Percentiles rank a stretch among this genome's conserved stretches.
These are phyloP conservation scores for Limenitis camilla DNA, from an alignment of 2,888 invertebrate species.

Conservation along the genomic window DNA sequence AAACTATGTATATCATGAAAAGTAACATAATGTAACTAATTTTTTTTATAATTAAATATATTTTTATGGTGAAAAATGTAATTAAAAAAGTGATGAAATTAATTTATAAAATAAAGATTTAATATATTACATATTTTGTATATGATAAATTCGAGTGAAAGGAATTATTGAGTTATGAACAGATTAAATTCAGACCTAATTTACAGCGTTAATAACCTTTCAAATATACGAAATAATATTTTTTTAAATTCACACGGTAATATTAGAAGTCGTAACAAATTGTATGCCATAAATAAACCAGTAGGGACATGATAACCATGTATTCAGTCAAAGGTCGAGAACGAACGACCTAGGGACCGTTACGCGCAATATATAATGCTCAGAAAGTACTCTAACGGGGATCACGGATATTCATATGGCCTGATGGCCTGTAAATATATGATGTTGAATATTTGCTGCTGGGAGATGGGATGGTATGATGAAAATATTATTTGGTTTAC, in stretches of 20 bases:
- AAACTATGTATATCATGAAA: too few species aligned
- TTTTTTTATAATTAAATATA: too few species aligned
- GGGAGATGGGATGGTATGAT: background rate
- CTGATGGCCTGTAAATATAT: background rate
- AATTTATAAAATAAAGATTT: too few species aligned
- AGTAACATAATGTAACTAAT: too few species aligned
- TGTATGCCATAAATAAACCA: slow-evolving; percentile 1
- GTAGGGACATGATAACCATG: background rate
- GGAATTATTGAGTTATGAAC: too few species aligned
- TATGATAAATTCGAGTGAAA: too few species aligned
- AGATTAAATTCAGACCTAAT: too few species aligned
- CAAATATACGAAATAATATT: background rate
- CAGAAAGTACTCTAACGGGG: slow-evolving; percentile 15
- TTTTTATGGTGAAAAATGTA: too few species aligned
- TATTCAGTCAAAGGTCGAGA: slow-evolving; percentile 26
- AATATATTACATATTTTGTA: too few species aligned
- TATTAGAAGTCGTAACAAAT: background rate
- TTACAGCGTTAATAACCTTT: too few species aligned
- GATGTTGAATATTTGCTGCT: background rate
- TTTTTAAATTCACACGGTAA: background rate
- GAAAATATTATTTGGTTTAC: too few species aligned
- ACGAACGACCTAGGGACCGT: slow-evolving; percentile 26
- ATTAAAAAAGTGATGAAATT: too few species aligned
- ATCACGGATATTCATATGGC: slow-evolving; percentile 4
- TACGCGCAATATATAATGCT: slow-evolving; percentile 12